phyloP scores from a whole-genome alignment of 2,797 vertebrate genomes.

The Monodelphis domestica region DNA sequence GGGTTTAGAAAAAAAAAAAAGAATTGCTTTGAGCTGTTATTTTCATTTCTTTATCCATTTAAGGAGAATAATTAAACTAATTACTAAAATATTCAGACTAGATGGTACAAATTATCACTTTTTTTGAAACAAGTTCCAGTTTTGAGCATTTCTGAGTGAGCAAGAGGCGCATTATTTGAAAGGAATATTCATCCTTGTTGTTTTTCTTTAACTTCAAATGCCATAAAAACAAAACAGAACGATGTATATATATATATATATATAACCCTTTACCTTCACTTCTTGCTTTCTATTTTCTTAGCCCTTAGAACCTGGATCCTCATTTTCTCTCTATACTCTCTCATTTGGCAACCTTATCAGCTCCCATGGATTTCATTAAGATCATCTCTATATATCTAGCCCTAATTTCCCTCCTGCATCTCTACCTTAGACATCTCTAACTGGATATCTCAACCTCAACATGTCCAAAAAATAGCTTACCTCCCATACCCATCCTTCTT shows the following conservation, averaged over 20 bases:
- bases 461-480: neutral
- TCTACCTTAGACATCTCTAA: neutral
- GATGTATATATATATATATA: no score
- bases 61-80: constrained; percentile 10
- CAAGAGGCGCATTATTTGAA: neutral
- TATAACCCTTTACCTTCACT: neutral
- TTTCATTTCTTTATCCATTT: constrained; percentile 34
- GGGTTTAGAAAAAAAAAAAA: no score
- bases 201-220: neutral
- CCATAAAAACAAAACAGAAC: neutral
- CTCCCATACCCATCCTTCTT: no score
- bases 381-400: neutral
- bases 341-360: neutral
- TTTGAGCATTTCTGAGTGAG: neutral
- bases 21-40: constrained; percentile 42
- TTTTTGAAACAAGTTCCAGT: neutral
- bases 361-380: neutral
- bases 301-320: neutral
- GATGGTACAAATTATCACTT: neutral
- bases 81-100: neutral
- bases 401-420: neutral
- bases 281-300: neutral
- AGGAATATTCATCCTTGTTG: neutral
- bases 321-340: neutral
- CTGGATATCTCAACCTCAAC: neutral